These are phyloP conservation scores for Agrotis exclamationis DNA, from an alignment of 2,888 invertebrate species.

Conservation along the genomic window DNA sequence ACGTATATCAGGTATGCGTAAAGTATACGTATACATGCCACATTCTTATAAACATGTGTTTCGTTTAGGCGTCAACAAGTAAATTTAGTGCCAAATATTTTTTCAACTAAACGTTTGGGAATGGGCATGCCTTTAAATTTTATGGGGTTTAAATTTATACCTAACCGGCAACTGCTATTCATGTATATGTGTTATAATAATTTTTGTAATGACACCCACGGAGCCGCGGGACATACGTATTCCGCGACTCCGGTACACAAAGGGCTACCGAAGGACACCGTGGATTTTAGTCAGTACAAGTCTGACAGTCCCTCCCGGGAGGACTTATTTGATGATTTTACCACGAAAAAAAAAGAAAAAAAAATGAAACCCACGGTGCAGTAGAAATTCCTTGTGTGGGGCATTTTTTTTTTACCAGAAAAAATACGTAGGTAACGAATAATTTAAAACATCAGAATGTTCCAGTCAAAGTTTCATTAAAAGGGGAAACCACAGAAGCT, in stretches of 20 bases:
- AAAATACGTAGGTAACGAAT: background rate
- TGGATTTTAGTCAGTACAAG: too few relatives aligned
- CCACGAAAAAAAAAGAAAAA: too few relatives aligned
- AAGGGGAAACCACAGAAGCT: background rate
- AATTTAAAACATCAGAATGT: background rate
- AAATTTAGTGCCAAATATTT: conserved; percentile 28
- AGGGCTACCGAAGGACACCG: too few relatives aligned
- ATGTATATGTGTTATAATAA: too few relatives aligned
- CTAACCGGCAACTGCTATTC: too few relatives aligned
- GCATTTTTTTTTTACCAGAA: background rate
- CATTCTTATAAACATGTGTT: conserved; percentile 34
- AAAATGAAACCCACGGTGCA: too few relatives aligned
- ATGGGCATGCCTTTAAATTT: background rate
- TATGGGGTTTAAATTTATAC: background rate
- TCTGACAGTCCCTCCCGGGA: too few relatives aligned
- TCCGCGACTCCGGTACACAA: too few relatives aligned
- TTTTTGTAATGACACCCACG: too few relatives aligned
- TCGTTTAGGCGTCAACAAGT: conserved; percentile 26
- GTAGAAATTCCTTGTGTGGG: too few relatives aligned
- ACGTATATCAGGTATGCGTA: conserved; percentile 7
- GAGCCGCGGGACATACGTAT: too few relatives aligned
- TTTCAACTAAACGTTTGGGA: background rate
- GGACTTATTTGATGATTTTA: too few relatives aligned
- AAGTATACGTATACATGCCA: conserved; percentile 3
- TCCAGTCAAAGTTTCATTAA: background rate